Evolutionary conservation across 2,797 vertebrate species (phyloP).

Genomic region (Smutsia gigantea): DNA sequence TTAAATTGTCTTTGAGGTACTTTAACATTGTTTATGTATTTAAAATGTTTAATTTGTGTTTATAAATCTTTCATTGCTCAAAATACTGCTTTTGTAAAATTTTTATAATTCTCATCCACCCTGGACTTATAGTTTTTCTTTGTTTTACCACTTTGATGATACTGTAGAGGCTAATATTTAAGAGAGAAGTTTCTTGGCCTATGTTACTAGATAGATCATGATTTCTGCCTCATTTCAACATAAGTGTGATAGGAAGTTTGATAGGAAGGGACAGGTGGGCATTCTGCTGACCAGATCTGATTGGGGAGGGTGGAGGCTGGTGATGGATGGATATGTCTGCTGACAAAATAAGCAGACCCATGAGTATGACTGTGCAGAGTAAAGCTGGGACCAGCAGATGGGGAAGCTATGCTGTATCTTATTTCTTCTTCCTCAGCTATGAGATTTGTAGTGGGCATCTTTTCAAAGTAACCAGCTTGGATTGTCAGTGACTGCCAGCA

Average conservation of each 20-base stretch:
- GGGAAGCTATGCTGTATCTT: slow-evolving; percentile 48
- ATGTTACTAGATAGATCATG: neutral
- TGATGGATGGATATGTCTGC: slow-evolving; percentile 42
- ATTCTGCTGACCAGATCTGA: slow-evolving; percentile 53
- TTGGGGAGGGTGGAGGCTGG: neutral
- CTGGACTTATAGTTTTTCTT: slow-evolving; percentile 13
- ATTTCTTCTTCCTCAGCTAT: slow-evolving; percentile 45
- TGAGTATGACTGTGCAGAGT: slow-evolving; percentile 21
- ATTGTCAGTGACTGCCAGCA: slow-evolving; percentile 49
- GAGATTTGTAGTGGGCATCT: slow-evolving; percentile 43
- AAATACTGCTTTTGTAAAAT: slow-evolving; percentile 1
- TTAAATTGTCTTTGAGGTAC: slow-evolving; percentile 34
- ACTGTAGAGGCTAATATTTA: neutral
- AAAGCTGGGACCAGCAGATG: slow-evolving; percentile 54
- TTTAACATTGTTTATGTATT: slow-evolving; percentile 33
- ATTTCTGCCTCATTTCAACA: slow-evolving; percentile 25
- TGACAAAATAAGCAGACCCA: slow-evolving; percentile 57
- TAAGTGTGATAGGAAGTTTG: slow-evolving; percentile 10
- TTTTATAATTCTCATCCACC: neutral
- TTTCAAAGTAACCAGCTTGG: slow-evolving; percentile 54
- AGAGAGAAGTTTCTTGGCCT: neutral
- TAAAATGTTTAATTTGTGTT: slow-evolving; percentile 39
- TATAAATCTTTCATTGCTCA: neutral
- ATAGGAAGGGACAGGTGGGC: slow-evolving; percentile 55
- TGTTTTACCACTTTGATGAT: neutral